Conservation (phyloP, 2,888 invertebrate genomes). For the Panzeria rudis region DNA sequence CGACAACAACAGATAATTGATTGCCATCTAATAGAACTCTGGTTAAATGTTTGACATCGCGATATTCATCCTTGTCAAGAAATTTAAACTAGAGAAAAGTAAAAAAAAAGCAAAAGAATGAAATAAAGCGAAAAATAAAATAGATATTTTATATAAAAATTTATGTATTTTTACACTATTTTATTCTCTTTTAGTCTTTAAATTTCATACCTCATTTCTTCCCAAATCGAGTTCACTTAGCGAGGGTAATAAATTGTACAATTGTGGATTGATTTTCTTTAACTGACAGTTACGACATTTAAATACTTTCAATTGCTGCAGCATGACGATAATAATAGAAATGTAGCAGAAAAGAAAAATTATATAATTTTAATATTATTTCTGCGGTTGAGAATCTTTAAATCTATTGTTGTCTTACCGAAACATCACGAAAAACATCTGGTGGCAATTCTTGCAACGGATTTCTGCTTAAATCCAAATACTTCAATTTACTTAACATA, state of each 20-base stretch:
- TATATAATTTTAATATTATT: constrained; percentile 27
- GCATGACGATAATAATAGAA: constrained; percentile 3
- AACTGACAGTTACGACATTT: constrained; percentile 90
- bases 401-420: constrained; percentile 83
- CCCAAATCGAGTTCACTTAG: constrained; percentile 90
- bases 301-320: constrained; percentile 88
- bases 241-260: constrained; percentile 90
- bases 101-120: constrained; percentile 48
- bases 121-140: constrained; percentile 65
- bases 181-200: constrained; percentile 17
- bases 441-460: constrained; percentile 89
- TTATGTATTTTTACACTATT: neutral
- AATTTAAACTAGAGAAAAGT: constrained; percentile 86
- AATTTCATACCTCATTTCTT: constrained; percentile 86
- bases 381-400: neutral
- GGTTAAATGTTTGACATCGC: constrained; percentile 87
- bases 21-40: constrained; percentile 90
- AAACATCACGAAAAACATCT: constrained; percentile 90
- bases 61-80: constrained; percentile 89
- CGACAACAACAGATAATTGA: constrained; percentile 89
- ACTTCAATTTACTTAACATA: constrained; percentile 88
- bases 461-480: constrained; percentile 90
- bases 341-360: constrained; percentile 1
- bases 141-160: constrained; percentile 4
- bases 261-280: constrained; percentile 90